phyloP scores from a whole-genome alignment of 2,888 invertebrate genomes.

The Drosophila picticornis region DNA sequence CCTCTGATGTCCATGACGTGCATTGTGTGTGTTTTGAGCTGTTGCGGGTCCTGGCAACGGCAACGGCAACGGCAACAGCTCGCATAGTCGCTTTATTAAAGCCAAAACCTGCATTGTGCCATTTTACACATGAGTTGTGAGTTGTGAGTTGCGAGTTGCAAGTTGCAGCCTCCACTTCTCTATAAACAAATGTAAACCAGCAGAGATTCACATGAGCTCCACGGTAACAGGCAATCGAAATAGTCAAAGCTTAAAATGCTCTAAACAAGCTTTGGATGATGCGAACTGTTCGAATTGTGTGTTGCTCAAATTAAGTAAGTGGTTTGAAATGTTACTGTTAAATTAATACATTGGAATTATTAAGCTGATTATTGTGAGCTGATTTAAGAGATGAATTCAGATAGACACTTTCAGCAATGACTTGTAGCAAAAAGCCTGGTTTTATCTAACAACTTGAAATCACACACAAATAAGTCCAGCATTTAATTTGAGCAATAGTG shows the following conservation, averaged over 20 bases:
- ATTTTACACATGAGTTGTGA: constrained; percentile 71
- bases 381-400: not conserved
- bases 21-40: constrained; percentile 31
- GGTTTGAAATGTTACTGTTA: not conserved
- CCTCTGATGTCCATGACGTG: constrained; percentile 32
- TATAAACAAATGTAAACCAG: constrained; percentile 57
- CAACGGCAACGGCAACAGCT: constrained; percentile 15
- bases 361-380: not conserved
- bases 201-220: constrained; percentile 56
- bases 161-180: constrained; percentile 16
- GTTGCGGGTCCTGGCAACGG: constrained; percentile 16
- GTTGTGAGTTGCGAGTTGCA: constrained; percentile 48
- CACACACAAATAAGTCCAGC: too few species aligned
- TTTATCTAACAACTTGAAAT: not conserved
- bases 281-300: not conserved
- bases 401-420: not conserved
- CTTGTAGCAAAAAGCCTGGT: not conserved
- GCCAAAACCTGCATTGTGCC: constrained; percentile 76
- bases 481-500: not conserved
- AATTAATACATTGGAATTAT: not conserved
- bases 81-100: constrained; percentile 77
- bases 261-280: constrained; percentile 12
- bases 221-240: constrained; percentile 57
- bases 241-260: constrained; percentile 49
- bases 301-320: not conserved